Evolutionary conservation across 2,797 vertebrate species (phyloP), one percentile per base, ranked within the genome.

Genomic region (Toxotes lorentzi): DNA sequence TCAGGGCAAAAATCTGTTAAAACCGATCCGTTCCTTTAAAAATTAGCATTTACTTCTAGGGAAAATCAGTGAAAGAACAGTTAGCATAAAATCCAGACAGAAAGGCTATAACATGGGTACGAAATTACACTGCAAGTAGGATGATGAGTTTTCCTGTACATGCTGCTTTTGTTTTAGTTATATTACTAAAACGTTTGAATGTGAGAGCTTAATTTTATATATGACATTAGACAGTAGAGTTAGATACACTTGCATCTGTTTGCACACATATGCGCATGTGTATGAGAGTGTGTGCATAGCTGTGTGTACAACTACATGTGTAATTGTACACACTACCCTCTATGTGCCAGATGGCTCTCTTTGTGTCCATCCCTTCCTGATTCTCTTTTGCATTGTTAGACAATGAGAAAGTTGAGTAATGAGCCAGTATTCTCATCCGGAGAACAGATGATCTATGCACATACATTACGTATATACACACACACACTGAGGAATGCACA

Each of bases 331-430:
- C 27, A 30, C 27, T 30, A 62, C 43, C 5, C 27, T 70, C 45
- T 70, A 32, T 78, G 27, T 60, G 61, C 72, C 73, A 85, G 78
- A 83, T 71, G 61, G 58, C 65, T 68, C 51, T 50, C 9, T 58
- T 48, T 68, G 21, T 70, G 14, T 65, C 56, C 6, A 30, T 76
- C 48, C 56, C 54, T 58, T 72, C 21, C 69, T 71, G n/a, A 69
- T 70, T 69, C 8, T 66, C 27, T 32, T 61, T 45, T 72, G 14
- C 43, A 24, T 69, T 68, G 23, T 45, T 19, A 71, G 51, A 50
- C 35, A 41, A 45, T 79, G 27, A 43, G 34, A 70, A 10, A 35
- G n/a, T 51, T 67, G 23, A 56, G 27, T 23, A 41, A 54, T 45
- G 50, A 23, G 43, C 6, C 6, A 34, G 47, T 41, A 24, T 38